A percentile compares a stretch with the other conserved stretches of the same genome.
phyloP scores from a whole-genome alignment of 2,888 invertebrate genomes.

The Stenchaetothrips biformis region DNA sequence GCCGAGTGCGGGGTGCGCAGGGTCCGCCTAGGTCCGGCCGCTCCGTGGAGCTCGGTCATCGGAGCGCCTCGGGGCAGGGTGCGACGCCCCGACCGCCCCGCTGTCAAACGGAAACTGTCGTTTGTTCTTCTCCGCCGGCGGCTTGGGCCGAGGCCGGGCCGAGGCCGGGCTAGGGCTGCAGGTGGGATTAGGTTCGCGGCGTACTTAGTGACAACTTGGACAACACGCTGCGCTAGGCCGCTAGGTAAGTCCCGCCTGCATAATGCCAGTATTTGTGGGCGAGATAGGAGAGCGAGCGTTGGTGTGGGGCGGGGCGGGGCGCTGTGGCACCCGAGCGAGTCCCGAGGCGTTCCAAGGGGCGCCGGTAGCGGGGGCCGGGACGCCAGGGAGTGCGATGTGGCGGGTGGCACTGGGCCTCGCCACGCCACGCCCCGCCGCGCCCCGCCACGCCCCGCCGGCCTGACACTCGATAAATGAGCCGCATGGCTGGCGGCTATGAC shows the following conservation, averaged over 20 bases:
- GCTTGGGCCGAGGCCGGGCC: no score
- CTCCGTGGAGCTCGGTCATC: not conserved
- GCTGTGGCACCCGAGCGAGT: not conserved
- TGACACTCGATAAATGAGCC: constrained; percentile 24
- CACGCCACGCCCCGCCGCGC: not conserved
- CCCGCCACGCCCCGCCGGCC: constrained; percentile 6
- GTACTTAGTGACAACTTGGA: no score
- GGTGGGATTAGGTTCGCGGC: no score
- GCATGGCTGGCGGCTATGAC: constrained; percentile 24
- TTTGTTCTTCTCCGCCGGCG: not conserved
- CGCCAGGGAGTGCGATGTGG: not conserved
- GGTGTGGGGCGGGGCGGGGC: not conserved
- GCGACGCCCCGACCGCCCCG: not conserved
- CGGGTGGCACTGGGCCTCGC: constrained; percentile 4
- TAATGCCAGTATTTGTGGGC: no score
- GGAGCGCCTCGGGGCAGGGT: not conserved
- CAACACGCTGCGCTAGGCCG: no score
- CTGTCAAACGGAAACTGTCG: constrained; percentile 16
- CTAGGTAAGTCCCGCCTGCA: no score
- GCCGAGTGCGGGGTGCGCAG: no score
- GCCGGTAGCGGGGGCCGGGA: not conserved
- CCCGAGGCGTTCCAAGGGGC: constrained; percentile 9
- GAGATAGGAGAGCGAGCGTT: not conserved
- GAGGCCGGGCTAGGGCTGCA: no score
- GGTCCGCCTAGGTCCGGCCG: no score